Conservation (phyloP, 2,888 invertebrate genomes). For the Ormyrus thymus region DNA sequence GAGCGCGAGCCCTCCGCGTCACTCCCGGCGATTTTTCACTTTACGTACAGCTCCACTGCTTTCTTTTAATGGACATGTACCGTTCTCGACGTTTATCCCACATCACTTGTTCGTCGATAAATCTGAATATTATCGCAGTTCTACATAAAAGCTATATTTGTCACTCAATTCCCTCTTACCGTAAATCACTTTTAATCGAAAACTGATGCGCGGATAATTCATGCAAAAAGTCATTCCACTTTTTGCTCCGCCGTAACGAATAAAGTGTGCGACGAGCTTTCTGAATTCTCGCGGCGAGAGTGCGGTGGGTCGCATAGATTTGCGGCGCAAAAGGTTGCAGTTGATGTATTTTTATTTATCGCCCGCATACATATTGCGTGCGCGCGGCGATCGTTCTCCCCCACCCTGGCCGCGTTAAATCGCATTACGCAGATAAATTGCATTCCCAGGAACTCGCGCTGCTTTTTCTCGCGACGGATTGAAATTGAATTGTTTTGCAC, state of each 20-base stretch:
- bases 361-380: conserved; percentile 60
- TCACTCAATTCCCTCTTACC: not conserved
- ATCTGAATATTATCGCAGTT: conserved; percentile 9
- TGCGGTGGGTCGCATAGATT: conserved; percentile 64
- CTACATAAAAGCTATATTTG: not conserved
- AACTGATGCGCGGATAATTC: too few species aligned
- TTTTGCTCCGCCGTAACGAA: not conserved
- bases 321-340: conserved; percentile 68
- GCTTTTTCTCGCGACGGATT: conserved; percentile 61
- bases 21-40: conserved; percentile 44
- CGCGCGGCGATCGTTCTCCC: conserved; percentile 52
- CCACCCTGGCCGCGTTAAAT: conserved; percentile 63
- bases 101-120: conserved; percentile 1
- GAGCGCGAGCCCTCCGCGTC: not conserved
- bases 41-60: conserved; percentile 17
- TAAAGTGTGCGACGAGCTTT: conserved; percentile 18
- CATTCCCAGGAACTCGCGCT: conserved; percentile 63
- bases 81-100: conserved; percentile 36
- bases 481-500: conserved; percentile 67
- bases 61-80: conserved; percentile 35
- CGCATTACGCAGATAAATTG: conserved; percentile 69
- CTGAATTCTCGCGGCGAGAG: conserved; percentile 2
- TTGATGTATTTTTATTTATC: conserved; percentile 71
- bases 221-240: not conserved
- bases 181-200: too few species aligned